Percentiles rank a stretch among this genome's conserved stretches.
phyloP scores from a whole-genome alignment of 2,113 vertebrate genomes.

The Illadopsis cleaveri region DNA sequence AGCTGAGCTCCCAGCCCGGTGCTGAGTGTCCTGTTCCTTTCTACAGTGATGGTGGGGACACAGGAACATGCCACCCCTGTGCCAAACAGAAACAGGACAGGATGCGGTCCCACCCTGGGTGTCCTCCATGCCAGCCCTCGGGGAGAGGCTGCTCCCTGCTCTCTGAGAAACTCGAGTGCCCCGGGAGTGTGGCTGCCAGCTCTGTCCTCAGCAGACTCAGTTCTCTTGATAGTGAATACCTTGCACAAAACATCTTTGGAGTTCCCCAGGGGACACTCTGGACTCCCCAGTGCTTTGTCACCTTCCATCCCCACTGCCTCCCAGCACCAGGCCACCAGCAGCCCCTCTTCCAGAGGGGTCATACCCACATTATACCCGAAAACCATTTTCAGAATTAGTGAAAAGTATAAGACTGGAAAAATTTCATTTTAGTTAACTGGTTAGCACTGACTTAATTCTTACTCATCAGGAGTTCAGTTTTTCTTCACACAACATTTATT shows the following conservation, averaged over 20 bases:
- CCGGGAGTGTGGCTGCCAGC: neutral
- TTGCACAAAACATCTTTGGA: neutral
- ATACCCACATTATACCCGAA: neutral
- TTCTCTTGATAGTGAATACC: neutral
- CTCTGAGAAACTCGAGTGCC: neutral
- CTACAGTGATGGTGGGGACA: neutral
- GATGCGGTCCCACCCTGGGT: neutral
- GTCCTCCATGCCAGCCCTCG: neutral
- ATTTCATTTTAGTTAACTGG: neutral
- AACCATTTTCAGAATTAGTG: neutral
- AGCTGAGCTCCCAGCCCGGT: neutral
- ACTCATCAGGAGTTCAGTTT: neutral
- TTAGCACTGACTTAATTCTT: conserved; percentile 6
- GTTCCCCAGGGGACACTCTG: neutral
- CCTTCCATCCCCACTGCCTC: fast-evolving
- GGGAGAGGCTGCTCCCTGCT: neutral
- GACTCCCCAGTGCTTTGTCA: neutral
- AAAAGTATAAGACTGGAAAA: conserved; percentile 35
- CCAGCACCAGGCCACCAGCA: neutral
- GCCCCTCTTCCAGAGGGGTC: neutral
- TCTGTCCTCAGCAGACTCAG: neutral
- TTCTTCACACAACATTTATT: neutral
- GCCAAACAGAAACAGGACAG: neutral
- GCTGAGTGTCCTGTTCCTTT: neutral
- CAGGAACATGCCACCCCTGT: neutral